Base-by-base conservation (phyloP, 2,888 invertebrate genomes). In the Monochamus alternatus region DNA sequence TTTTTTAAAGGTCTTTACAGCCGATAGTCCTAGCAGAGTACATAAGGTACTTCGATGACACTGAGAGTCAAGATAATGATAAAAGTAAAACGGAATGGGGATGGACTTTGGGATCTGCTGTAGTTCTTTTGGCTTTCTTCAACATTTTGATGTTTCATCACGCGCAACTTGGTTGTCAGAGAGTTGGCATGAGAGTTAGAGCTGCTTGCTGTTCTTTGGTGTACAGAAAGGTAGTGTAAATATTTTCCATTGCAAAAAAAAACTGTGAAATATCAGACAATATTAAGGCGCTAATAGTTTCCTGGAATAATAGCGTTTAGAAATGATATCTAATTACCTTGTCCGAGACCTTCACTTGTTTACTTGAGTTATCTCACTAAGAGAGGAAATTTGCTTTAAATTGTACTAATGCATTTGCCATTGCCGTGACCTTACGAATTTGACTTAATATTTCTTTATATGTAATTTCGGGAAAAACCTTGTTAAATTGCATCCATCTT, bases 201-300 rank as follows among this genome's bases (percentile, higher is more conserved):
- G 91, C 96, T 71, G 95, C 96, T 0, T 92, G 93, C 83, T 95
- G 95, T 84, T 94, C 95, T 0, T 87, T 97, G n/a, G 87, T 97
- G 78, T 96, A 95, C 86, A 92, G 95, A 90, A 97, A 97, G 92
- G 96, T 95, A 44, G 43, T 32, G n/a, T n/a, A 69, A 9, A n/a
- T 62, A 62, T 47, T 22, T 32, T 38, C 32, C 43, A 31, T n/a
- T 55, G 2, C 7, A 14, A n/a, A 55, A 55, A 14, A 55, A 55
- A 55, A 55, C n/a, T 55, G n/a, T n/a, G n/a, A 7, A 55, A 2
- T 1, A 22, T 22, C 4, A 52, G n/a, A 52, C 10, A 52, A 52
- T 3, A n/a, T 52, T n/a, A 52, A 52, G 12, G n/a, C 10, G 22
- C 22, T 7, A 38, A 38, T 38, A 38, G 38, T 38, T 38, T 38